phyloP scores from a whole-genome alignment of 2,113 vertebrate genomes.

The Microcebus lehilahytsara region DNA sequence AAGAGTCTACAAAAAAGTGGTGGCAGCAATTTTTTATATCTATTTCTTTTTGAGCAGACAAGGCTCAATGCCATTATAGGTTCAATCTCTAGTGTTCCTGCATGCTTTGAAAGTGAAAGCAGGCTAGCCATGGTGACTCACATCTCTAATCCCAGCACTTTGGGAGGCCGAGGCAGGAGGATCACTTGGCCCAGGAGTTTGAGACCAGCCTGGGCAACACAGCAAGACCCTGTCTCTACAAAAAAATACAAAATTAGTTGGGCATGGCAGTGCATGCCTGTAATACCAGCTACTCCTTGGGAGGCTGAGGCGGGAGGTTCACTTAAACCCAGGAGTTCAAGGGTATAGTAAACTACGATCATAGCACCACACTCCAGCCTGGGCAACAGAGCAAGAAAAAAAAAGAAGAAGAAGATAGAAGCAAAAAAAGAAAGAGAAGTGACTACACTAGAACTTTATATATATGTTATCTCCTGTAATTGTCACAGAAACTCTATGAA shows the following conservation, averaged over 20 bases:
- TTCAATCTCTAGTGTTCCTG: neutral
- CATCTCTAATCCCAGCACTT: neutral
- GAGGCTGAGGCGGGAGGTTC: neutral
- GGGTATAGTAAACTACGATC: neutral
- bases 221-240: neutral
- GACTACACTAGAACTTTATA: neutral
- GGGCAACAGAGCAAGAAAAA: neutral
- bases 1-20: conserved; percentile 3
- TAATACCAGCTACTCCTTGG: neutral
- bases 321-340: neutral
- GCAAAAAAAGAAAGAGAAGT: neutral
- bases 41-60: conserved; percentile 26
- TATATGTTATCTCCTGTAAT: neutral
- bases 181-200: neutral
- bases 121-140: neutral
- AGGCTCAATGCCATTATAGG: neutral
- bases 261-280: neutral
- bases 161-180: neutral
- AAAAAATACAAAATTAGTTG: neutral
- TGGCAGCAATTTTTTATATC: neutral
- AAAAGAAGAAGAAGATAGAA: neutral
- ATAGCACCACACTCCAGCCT: neutral
- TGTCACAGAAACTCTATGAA: neutral
- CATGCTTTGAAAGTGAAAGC: neutral
- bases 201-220: neutral